These are phyloP conservation scores for Anaspis maculata DNA, from an alignment of 2,888 invertebrate genomes.

Conservation along the genomic window DNA sequence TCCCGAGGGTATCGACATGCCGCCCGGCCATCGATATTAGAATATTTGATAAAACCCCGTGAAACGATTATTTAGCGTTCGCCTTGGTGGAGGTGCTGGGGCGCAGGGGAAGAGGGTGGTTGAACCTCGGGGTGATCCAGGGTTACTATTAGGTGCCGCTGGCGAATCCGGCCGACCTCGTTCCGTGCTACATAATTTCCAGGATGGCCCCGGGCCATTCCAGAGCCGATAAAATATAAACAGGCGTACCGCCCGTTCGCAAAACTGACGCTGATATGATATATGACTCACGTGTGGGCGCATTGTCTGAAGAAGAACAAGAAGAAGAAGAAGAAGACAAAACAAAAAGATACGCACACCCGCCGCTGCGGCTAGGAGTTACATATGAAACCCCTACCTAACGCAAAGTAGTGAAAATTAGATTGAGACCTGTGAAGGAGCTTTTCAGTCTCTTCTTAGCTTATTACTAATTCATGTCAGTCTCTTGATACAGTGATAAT, in stretches of 20 bases:
- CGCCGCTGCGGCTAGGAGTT: too few relatives aligned
- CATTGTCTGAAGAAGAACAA: too few relatives aligned
- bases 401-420: too few relatives aligned
- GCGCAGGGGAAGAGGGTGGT: background rate
- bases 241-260: conserved; percentile 25
- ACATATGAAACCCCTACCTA: too few relatives aligned
- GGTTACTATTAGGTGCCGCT: conserved; percentile 26
- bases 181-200: conserved; percentile 33
- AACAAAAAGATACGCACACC: conserved; percentile 3
- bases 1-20: too few relatives aligned
- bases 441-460: too few relatives aligned
- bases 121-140: conserved; percentile 23
- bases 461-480: too few relatives aligned
- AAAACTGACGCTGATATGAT: conserved; percentile 25
- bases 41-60: background rate
- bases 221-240: conserved; percentile 32
- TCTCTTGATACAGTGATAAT: too few relatives aligned
- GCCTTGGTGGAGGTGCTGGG: background rate
- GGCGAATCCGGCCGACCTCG: conserved; percentile 32
- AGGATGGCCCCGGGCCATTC: conserved; percentile 25
- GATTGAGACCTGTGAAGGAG: too few relatives aligned
- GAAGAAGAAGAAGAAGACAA: conserved; percentile 12
- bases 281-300: conserved; percentile 25
- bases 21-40: conserved; percentile 1
- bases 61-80: background rate